phyloP scores from a whole-genome alignment of 2,113 vertebrate genomes.

The Trachemys scripta region DNA sequence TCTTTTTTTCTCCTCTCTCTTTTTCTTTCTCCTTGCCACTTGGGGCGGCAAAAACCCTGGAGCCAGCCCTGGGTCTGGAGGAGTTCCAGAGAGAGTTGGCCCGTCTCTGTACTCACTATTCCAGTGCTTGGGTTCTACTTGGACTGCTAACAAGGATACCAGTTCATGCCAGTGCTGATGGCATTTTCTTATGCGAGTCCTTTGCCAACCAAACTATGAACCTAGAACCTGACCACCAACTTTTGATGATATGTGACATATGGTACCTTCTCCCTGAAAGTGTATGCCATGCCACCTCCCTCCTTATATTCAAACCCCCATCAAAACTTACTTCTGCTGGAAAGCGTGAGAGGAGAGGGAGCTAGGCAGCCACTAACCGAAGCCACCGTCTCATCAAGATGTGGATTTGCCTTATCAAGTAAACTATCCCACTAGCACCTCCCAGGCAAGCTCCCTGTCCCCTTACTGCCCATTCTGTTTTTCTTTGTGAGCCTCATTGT shows the following conservation, averaged over 20 bases:
- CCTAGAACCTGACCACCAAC: accelerated
- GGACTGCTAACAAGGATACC: background rate
- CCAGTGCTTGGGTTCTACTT: background rate
- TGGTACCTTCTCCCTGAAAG: background rate
- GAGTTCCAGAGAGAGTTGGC: background rate
- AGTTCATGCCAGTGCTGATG: background rate
- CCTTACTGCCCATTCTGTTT: background rate
- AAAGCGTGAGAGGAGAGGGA: background rate
- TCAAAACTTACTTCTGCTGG: accelerated
- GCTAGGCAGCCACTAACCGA: background rate
- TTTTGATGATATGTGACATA: background rate
- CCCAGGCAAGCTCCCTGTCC: background rate
- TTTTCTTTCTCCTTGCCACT: no score
- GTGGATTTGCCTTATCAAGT: background rate
- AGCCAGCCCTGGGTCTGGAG: background rate
- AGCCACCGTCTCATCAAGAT: background rate
- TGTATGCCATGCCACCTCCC: background rate
- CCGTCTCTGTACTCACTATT: background rate
- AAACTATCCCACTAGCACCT: background rate
- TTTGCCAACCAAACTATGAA: background rate
- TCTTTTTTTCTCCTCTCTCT: no score
- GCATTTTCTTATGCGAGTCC: background rate
- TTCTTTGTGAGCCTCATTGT: background rate
- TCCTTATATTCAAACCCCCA: background rate
- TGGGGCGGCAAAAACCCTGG: no score